phyloP scores from a whole-genome alignment of 2,113 vertebrate species.

The Ophthalmolycus amberensis region DNA sequence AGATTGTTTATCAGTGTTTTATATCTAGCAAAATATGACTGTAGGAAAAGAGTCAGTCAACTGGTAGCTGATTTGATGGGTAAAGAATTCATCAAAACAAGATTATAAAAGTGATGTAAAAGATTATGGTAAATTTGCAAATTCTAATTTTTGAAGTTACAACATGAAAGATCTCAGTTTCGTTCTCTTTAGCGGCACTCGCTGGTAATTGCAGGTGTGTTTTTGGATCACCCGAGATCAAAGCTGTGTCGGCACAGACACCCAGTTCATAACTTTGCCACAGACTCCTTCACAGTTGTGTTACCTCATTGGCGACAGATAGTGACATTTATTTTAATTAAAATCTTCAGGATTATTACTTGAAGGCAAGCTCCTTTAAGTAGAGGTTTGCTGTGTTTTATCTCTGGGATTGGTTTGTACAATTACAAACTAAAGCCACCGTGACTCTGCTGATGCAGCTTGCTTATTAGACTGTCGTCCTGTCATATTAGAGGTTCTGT shows the following conservation, averaged over 20 bases:
- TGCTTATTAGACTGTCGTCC: background rate
- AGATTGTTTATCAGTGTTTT: background rate
- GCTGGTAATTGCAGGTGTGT: too few species aligned
- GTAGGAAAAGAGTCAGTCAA: background rate
- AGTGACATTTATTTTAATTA: too few species aligned
- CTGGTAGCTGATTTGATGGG: background rate
- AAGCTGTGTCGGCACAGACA: background rate
- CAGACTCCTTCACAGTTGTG: too few species aligned
- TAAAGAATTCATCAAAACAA: background rate
- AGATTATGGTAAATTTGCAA: background rate
- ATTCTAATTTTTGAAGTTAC: background rate
- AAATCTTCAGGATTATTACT: background rate
- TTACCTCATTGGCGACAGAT: too few species aligned
- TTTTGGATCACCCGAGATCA: too few species aligned
- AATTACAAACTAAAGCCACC: background rate
- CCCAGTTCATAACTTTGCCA: too few species aligned
- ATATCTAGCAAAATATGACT: background rate
- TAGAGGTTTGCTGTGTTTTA: background rate
- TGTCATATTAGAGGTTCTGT: slow-evolving; percentile 13
- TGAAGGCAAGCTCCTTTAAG: background rate
- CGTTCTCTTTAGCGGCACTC: background rate
- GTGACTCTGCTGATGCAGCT: background rate
- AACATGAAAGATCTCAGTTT: background rate
- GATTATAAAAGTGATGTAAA: background rate
- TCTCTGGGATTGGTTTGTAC: background rate